Conservation (phyloP, 2,888 invertebrate species). For the Drosophila niveifrons region DNA sequence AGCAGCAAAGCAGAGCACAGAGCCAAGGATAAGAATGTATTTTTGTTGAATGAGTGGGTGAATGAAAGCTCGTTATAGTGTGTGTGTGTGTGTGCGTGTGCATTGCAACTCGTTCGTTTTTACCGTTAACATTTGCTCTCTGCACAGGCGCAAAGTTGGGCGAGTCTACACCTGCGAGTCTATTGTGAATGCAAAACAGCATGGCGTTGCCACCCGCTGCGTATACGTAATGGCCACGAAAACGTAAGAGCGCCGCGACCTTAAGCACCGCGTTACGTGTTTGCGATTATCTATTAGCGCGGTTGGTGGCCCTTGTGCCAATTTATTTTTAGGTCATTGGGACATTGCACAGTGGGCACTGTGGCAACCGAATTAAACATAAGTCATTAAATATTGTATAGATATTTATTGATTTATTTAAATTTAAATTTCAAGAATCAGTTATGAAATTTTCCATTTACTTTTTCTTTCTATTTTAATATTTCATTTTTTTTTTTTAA, state of each 20-base stretch:
- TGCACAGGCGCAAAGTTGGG: conserved; percentile 56
- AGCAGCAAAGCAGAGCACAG: conserved; percentile 11
- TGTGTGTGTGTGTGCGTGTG: conserved; percentile 22
- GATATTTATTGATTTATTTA: too few species aligned
- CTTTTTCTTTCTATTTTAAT: too few species aligned
- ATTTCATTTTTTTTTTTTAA: too few species aligned
- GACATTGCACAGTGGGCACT: conserved; percentile 48
- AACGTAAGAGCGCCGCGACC: conserved; percentile 24
- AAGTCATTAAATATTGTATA: too few species aligned
- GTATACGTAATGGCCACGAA: conserved; percentile 16
- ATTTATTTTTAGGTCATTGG: conserved; percentile 56
- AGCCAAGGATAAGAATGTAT: conserved; percentile 62
- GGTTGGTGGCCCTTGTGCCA: conserved; percentile 16
- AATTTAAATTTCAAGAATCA: too few species aligned
- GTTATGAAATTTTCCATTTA: too few species aligned
- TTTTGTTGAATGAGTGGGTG: conserved; percentile 78
- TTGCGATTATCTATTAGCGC: conserved; percentile 41
- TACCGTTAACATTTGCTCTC: conserved; percentile 46
- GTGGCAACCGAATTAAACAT: too few species aligned
- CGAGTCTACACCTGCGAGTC: conserved; percentile 43
- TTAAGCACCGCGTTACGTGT: conserved; percentile 41
- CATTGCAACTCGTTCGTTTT: conserved; percentile 58
- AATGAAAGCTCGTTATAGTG: conserved; percentile 53
- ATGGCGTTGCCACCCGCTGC: conserved; percentile 44
- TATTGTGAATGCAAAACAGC: conserved; percentile 49